These are phyloP conservation scores for Petrolisthes manimaculis DNA, from an alignment of 2,888 invertebrate genomes.

Conservation along the genomic window DNA sequence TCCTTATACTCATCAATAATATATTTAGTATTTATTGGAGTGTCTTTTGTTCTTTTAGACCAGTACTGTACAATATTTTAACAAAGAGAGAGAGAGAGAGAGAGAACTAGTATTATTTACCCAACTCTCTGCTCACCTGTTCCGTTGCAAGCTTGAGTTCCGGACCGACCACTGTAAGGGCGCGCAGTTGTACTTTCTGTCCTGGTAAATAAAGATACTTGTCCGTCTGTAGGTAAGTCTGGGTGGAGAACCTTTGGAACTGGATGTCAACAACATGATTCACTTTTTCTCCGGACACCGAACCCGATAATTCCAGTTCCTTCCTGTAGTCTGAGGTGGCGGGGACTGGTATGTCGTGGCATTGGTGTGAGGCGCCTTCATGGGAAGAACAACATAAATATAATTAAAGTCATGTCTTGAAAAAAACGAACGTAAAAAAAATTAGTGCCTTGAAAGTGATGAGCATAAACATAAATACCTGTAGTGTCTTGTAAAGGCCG, in stretches of 20 bases:
- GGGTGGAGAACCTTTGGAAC: not conserved
- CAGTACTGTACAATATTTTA: too few relatives aligned
- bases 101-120: too few relatives aligned
- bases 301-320: not conserved
- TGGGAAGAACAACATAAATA: not conserved
- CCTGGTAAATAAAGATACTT: constrained; percentile 75
- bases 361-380: constrained; percentile 4
- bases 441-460: too few relatives aligned
- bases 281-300: not conserved
- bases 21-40: too few relatives aligned
- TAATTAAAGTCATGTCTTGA: too few relatives aligned
- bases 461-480: too few relatives aligned
- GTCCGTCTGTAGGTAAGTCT: constrained; percentile 75
- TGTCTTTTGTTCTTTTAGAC: too few relatives aligned
- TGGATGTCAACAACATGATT: not conserved
- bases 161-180: constrained; percentile 74
- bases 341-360: not conserved
- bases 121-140: constrained; percentile 25
- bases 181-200: constrained; percentile 75
- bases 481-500: too few relatives aligned
- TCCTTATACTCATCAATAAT: too few relatives aligned
- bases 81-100: too few relatives aligned
- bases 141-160: constrained; percentile 71
- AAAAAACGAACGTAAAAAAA: too few relatives aligned
- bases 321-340: not conserved